Base-by-base conservation (phyloP, 2,797 vertebrate genomes). In the Geotrypetes seraphini region DNA sequence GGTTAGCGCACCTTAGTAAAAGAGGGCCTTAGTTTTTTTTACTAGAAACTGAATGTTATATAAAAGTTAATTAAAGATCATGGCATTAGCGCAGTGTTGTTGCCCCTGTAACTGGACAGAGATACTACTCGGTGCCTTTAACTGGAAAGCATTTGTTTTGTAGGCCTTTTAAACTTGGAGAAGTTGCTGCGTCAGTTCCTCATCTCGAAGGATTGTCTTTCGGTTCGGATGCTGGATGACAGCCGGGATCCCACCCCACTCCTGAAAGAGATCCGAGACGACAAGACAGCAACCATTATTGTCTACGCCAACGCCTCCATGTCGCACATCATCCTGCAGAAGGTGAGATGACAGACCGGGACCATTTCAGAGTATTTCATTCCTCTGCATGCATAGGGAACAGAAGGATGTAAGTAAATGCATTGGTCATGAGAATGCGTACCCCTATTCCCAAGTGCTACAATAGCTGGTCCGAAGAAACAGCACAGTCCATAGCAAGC, bases 131-230 rank as follows among this genome's bases (percentile, higher is more conserved):
- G 19, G 10, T 24, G 1, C 8, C 6, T 4, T 7, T 7, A 1
- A 6, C 10, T 3, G 2, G 15, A 24, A 22, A 16, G 3, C 1
- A 25, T 36, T 23, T 28, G 2, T 4, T n/a, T 9, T 33, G 1
- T 68, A 99, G 95, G 94, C 85, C 89, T 99, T 74, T 71, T 99
- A 60, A 97, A 95, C 78, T 81, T 97, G 39, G 94, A 99, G 84
- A 89, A 88, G 74, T 75, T 99, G 68, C 86, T 99, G 32, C 81
- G 92, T 32, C 92, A 96, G 66, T 99, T 97, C 79, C 94, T 97
- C 33, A 97, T 99, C 67, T 97, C 95, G 66, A 97, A 95, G 84
- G 94, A 99, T 60, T 96, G 92, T 0, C 84, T 97, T 35, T 96
- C 92, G 0, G 90, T 97, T 46, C 88, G 94, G 60, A 95, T 99